Base-by-base conservation (phyloP, 1,140 invertebrate genomes). In the Bicyclus anynana region DNA sequence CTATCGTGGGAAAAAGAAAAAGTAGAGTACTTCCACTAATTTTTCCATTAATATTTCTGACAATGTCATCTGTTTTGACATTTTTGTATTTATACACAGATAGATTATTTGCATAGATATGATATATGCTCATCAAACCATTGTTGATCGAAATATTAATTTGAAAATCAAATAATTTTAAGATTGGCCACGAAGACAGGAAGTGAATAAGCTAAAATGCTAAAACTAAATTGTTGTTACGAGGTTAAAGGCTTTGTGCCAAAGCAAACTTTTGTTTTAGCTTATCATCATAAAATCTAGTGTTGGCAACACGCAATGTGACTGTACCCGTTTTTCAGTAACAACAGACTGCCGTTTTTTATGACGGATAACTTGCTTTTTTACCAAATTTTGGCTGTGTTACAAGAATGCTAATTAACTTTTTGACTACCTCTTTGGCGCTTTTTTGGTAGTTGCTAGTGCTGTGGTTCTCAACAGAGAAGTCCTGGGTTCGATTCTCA, bases 251-350 rank as follows among this genome's bases (percentile, higher is more conserved):
- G 46, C 52, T 42, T 17, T 49, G 23, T 35, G 14, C 53, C n/a
- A 57, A 51, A 57, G 17, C 38, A 53, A 44, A 60, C 29, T 60
- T 60, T 60, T 35, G 40, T 16, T 58, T 49, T n/a, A 20, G 51
- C 51, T 60, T 60, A 60, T 53, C 58, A 38, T 53, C 51, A 54
- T 53, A 53, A 53, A 60, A 60, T 59, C 50, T 49, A 29, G 20
- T 40, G 16, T 40, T 54, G 10, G 17, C 5, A 51, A 53, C 58
- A 60, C 58, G 58, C 51, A 53, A 58, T 12, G 49, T 14, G 21
- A 53, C 44, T 59, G 7, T 40, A 14, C 13, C 37, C 13, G 37
- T 40, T 40, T 14, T 40, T 7, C 5, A 16, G 13, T 16, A 17
- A 1, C 2, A 3, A 5, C 2, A 2, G 2, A 13, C 9, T 35